Evolutionary conservation across 2,113 vertebrate species (phyloP).

Genomic region (Herpetotheres cachinnans): DNA sequence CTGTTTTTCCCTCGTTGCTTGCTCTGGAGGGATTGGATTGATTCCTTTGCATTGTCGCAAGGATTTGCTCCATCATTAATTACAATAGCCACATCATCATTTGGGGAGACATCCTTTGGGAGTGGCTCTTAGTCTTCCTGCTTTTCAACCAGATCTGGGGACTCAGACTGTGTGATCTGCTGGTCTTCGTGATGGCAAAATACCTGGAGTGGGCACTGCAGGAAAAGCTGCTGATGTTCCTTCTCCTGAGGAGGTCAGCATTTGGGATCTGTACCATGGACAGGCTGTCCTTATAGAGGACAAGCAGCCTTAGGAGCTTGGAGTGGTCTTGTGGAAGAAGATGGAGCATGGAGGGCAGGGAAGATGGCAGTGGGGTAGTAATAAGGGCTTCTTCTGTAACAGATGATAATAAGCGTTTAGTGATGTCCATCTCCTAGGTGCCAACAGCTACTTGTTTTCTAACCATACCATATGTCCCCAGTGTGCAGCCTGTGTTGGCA

Average conservation of each 20-base stretch:
- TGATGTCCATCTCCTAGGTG: background rate
- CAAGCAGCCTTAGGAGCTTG: background rate
- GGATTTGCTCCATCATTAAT: background rate
- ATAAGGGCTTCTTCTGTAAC: background rate
- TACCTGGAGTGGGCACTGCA: background rate
- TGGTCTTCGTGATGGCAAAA: background rate
- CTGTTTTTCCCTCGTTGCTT: background rate
- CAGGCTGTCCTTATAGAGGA: background rate
- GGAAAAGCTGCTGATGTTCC: background rate
- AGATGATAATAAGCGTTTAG: rapidly evolving
- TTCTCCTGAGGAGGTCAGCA: background rate
- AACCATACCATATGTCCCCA: rapidly evolving
- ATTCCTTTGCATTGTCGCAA: background rate
- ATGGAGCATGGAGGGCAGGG: background rate
- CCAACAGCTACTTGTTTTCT: background rate
- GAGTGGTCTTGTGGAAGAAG: background rate
- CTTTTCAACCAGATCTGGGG: background rate
- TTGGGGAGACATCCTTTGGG: background rate
- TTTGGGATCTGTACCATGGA: background rate
- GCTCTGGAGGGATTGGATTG: background rate
- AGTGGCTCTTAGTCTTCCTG: background rate
- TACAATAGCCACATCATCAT: background rate
- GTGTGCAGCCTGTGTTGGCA: background rate
- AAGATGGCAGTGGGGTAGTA: background rate
- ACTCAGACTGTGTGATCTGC: background rate